phyloP scores from a whole-genome alignment of 2,113 vertebrate species.

The Puntigrus tetrazona region DNA sequence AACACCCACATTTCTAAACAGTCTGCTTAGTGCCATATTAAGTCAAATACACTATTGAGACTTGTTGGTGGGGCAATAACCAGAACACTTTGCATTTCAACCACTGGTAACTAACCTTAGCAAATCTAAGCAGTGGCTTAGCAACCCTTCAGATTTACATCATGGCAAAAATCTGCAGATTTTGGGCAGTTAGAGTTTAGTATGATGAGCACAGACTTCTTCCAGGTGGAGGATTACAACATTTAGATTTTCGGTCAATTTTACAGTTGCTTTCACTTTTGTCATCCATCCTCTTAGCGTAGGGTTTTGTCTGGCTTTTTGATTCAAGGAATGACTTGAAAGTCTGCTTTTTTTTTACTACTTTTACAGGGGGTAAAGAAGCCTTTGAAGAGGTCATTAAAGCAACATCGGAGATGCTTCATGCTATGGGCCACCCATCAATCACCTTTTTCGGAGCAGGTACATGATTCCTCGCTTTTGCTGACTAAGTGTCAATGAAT shows the following conservation, averaged over 20 bases:
- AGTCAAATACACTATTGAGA: too few species aligned
- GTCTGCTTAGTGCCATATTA: too few species aligned
- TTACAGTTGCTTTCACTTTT: not conserved
- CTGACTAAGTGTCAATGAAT: not conserved
- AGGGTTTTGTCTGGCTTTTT: too few species aligned
- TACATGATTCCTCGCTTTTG: constrained; percentile 48
- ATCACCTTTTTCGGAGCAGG: constrained; percentile 91
- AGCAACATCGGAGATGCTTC: constrained; percentile 87
- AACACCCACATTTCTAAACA: too few species aligned
- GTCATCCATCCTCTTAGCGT: too few species aligned
- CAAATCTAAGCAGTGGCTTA: not conserved
- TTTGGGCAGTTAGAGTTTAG: too few species aligned
- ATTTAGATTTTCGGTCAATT: not conserved
- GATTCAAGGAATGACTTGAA: not conserved
- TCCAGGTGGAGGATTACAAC: not conserved
- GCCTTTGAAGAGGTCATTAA: constrained; percentile 85
- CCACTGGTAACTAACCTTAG: not conserved
- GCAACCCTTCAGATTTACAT: too few species aligned
- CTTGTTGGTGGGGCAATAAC: not conserved
- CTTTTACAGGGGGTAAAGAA: constrained; percentile 84
- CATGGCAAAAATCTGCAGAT: too few species aligned
- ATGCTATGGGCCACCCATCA: constrained; percentile 89
- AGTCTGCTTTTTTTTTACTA: not conserved
- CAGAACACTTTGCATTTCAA: not conserved
- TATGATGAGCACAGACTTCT: not conserved